Percentiles rank a stretch among this genome's conserved stretches.
Conservation (phyloP, 2,113 vertebrate species). For the Megaleporinus macrocephalus region DNA sequence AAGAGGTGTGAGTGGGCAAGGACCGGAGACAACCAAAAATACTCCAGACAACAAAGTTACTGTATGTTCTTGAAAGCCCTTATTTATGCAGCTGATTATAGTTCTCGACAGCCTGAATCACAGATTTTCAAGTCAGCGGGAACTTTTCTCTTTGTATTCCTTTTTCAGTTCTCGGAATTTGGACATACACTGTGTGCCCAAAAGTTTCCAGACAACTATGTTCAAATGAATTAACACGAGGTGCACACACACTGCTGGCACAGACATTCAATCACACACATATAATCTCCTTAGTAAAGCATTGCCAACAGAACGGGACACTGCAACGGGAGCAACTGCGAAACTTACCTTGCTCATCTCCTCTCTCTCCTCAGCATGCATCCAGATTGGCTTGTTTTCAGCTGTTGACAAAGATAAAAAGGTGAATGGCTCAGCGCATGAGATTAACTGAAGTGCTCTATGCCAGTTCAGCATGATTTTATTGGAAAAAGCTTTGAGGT, state of each 20-base stretch:
- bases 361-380: conserved; percentile 95
- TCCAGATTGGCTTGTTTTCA: conserved; percentile 98
- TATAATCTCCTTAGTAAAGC: too few species aligned
- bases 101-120: background rate
- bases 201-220: too few species aligned
- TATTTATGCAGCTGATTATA: background rate
- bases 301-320: too few species aligned
- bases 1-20: conserved; percentile 13
- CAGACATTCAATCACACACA: too few species aligned
- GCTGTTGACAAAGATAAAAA: conserved; percentile 78
- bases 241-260: too few species aligned
- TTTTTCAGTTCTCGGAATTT: background rate
- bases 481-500: background rate
- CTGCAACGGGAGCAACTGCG: too few species aligned
- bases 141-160: background rate
- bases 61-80: background rate
- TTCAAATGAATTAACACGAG: too few species aligned
- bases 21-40: background rate
- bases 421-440: conserved; percentile 51
- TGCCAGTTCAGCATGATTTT: background rate
- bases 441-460: conserved; percentile 27
- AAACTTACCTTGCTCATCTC: conserved; percentile 93
- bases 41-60: background rate
- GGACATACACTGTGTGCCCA: background rate
- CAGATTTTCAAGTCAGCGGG: background rate